Evolutionary conservation across 1,140 invertebrate genomes (phyloP).

Genomic region (Brachionus asplanchnoidis): DNA sequence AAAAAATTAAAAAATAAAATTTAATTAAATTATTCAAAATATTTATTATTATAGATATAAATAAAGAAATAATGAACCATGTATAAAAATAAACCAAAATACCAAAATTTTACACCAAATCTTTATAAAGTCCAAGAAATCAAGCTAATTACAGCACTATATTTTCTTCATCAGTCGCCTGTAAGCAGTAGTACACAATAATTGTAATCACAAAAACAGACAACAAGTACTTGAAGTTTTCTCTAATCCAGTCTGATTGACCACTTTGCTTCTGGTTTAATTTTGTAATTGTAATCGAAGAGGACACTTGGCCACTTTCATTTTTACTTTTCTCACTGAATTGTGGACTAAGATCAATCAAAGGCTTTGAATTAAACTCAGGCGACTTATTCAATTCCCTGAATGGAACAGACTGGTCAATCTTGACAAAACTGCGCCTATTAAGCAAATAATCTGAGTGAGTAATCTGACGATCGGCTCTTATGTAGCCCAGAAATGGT

Average conservation of each 20-base stretch:
- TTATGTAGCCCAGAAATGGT: neutral
- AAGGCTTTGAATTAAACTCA: neutral
- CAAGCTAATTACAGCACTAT: neutral
- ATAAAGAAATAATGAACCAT: neutral
- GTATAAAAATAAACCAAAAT: neutral
- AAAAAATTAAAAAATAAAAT: neutral
- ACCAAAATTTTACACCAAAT: neutral
- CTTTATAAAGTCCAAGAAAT: neutral
- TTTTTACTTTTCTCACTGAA: neutral
- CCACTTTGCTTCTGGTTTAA: neutral
- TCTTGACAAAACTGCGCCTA: neutral
- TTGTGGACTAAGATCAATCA: neutral
- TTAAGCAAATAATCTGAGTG: neutral
- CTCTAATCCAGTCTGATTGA: neutral
- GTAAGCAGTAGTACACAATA: constrained; percentile 17
- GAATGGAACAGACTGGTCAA: neutral
- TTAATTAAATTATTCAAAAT: neutral
- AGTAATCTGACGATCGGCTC: neutral
- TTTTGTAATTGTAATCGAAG: neutral
- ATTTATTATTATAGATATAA: neutral
- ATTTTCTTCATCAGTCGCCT: neutral
- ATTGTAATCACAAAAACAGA: neutral
- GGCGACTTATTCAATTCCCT: neutral
- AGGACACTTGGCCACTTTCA: neutral
- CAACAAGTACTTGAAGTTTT: neutral